Conservation (phyloP, 1,140 invertebrate species). For the Scaptodrosophila lebanonensis region DNA sequence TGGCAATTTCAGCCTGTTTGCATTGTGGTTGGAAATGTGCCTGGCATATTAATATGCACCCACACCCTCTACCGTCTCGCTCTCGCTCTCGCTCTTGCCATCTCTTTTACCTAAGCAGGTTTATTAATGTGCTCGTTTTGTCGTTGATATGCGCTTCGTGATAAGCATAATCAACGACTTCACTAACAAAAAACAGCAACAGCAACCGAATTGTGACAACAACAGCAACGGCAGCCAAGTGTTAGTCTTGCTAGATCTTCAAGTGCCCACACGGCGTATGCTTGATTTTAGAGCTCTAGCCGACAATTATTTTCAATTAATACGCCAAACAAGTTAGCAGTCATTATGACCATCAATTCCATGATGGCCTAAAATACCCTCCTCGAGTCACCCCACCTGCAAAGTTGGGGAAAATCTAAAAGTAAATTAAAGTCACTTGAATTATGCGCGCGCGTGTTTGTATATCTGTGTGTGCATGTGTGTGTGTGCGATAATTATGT, state of each 20-base stretch:
- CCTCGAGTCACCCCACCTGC: slow-evolving; percentile 28
- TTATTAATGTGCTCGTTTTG: not conserved
- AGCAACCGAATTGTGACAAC: not conserved
- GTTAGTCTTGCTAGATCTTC: no score
- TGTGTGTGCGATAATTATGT: slow-evolving; percentile 56
- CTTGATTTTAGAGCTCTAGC: slow-evolving; percentile 37
- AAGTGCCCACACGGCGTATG: slow-evolving; percentile 46
- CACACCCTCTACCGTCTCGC: no score
- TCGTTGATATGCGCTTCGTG: not conserved
- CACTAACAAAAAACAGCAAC: no score
- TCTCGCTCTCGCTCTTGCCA: no score
- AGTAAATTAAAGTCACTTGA: slow-evolving; percentile 46
- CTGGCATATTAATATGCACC: slow-evolving; percentile 40
- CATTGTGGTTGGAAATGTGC: slow-evolving; percentile 12
- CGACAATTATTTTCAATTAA: slow-evolving; percentile 64
- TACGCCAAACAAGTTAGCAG: slow-evolving; percentile 38
- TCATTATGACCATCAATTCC: slow-evolving; percentile 52
- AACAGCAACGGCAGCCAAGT: not conserved
- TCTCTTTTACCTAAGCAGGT: not conserved
- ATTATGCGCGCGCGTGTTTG: slow-evolving; percentile 9
- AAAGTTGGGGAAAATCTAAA: slow-evolving; percentile 39
- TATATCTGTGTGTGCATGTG: not conserved
- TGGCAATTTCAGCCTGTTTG: slow-evolving; percentile 21
- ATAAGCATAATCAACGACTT: not conserved
- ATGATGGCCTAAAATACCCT: not conserved